Conservation (phyloP, 2,113 vertebrate genomes). For the Engystomops pustulosus region DNA sequence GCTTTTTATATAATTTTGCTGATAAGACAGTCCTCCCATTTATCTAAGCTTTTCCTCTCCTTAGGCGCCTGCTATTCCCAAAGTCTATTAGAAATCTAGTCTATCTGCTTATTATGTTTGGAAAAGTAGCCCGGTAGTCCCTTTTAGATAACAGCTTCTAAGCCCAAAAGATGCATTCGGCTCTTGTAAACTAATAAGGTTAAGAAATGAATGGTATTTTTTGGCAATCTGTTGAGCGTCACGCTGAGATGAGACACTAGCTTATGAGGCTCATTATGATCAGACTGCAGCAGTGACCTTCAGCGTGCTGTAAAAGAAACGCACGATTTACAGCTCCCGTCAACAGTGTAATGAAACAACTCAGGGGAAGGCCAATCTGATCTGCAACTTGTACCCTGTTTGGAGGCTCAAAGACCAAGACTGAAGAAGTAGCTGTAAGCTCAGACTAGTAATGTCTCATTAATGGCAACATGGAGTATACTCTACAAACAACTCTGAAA, state of each 20-base stretch:
- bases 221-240: slow-evolving; percentile 47
- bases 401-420: slow-evolving; percentile 59
- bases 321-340: slow-evolving; percentile 68
- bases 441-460: slow-evolving; percentile 36
- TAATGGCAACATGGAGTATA: not conserved
- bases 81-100: slow-evolving; percentile 21
- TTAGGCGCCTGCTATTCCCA: slow-evolving; percentile 19
- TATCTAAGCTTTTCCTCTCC: not conserved
- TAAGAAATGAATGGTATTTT: slow-evolving; percentile 63
- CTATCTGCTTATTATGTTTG: slow-evolving; percentile 46
- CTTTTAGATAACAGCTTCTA: slow-evolving; percentile 60
- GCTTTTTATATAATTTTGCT: not conserved
- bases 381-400: slow-evolving; percentile 63
- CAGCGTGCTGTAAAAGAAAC: slow-evolving; percentile 67
- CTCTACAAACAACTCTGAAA: not conserved
- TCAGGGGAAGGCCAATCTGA: slow-evolving; percentile 65
- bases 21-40: not conserved
- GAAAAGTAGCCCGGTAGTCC: slow-evolving; percentile 8
- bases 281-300: slow-evolving; percentile 67
- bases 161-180: slow-evolving; percentile 49
- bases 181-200: slow-evolving; percentile 57
- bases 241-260: slow-evolving; percentile 64
- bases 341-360: slow-evolving; percentile 70
- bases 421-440: slow-evolving; percentile 53
- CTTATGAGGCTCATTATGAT: slow-evolving; percentile 65